A percentile compares a stretch with the other conserved stretches of the same genome.
Conservation (phyloP, 2,113 vertebrate species). For the Andinoacara biseriatus region DNA sequence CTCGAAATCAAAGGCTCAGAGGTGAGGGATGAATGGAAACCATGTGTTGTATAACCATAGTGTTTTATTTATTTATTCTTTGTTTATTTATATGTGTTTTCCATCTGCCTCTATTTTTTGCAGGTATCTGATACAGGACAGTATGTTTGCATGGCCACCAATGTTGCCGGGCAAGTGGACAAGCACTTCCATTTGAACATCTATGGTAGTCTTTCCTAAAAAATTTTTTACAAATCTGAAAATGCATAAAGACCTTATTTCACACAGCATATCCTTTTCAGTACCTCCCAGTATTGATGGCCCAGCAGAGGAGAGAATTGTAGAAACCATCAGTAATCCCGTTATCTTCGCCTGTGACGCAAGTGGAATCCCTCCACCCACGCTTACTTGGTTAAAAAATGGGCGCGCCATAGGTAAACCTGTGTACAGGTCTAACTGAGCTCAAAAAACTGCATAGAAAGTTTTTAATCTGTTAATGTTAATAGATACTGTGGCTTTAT, state of each 20-base stretch:
- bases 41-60: neutral
- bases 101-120: constrained; percentile 37
- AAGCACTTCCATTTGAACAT: constrained; percentile 96
- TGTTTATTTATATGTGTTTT: neutral
- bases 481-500: neutral
- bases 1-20: constrained; percentile 86
- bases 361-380: constrained; percentile 91
- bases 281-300: constrained; percentile 93
- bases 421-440: neutral
- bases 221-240: neutral
- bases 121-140: constrained; percentile 96
- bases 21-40: constrained; percentile 73
- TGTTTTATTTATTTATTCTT: neutral
- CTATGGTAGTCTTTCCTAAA: constrained; percentile 81
- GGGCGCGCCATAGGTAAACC: constrained; percentile 86
- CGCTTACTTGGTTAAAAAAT: constrained; percentile 90
- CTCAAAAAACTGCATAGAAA: neutral
- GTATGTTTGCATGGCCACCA: constrained; percentile 94
- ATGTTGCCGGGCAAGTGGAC: constrained; percentile 92
- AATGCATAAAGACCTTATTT: neutral
- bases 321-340: constrained; percentile 88
- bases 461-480: neutral
- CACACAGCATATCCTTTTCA: constrained; percentile 40
- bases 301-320: constrained; percentile 78
- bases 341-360: constrained; percentile 91